A percentile compares a stretch with the other conserved stretches of the same genome.
Evolutionary conservation across 2,888 invertebrate genomes (phyloP).

Genomic region (Embidobia sp.): DNA sequence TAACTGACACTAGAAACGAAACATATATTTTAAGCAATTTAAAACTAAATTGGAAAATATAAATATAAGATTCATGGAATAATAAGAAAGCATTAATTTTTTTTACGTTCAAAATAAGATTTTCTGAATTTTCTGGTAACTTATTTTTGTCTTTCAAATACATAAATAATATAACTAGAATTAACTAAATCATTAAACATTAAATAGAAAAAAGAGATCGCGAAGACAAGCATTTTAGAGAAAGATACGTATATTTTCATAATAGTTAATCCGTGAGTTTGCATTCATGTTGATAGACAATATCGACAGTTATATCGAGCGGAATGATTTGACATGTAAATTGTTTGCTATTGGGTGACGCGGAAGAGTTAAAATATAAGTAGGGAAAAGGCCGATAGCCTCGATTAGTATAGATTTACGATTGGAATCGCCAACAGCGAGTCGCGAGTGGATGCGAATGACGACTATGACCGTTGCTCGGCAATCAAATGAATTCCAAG

Average conservation of each 20-base stretch:
- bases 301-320: slow-evolving; percentile 48
- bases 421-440: slow-evolving; percentile 42
- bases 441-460: slow-evolving; percentile 24
- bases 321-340: slow-evolving; percentile 51
- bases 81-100: too few relatives aligned
- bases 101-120: too few relatives aligned
- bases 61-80: too few relatives aligned
- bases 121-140: too few relatives aligned
- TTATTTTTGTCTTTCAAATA: too few relatives aligned
- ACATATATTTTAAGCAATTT: too few relatives aligned
- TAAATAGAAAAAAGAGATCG: background rate
- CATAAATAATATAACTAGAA: too few relatives aligned
- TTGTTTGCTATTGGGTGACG: slow-evolving; percentile 47
- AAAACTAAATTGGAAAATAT: too few relatives aligned
- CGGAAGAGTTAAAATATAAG: slow-evolving; percentile 58
- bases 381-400: slow-evolving; percentile 62
- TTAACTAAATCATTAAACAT: background rate
- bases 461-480: slow-evolving; percentile 55
- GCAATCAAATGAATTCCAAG: slow-evolving; percentile 59
- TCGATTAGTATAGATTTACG: slow-evolving; percentile 53
- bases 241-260: slow-evolving; percentile 24
- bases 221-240: background rate
- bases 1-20: too few relatives aligned
- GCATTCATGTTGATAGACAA: slow-evolving; percentile 18
- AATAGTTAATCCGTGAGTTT: slow-evolving; percentile 28